Evolutionary conservation across 2,888 invertebrate genomes (phyloP), one percentile per base, ranked within the genome.

Genomic region (Hermaeophaga mercurialis): DNA sequence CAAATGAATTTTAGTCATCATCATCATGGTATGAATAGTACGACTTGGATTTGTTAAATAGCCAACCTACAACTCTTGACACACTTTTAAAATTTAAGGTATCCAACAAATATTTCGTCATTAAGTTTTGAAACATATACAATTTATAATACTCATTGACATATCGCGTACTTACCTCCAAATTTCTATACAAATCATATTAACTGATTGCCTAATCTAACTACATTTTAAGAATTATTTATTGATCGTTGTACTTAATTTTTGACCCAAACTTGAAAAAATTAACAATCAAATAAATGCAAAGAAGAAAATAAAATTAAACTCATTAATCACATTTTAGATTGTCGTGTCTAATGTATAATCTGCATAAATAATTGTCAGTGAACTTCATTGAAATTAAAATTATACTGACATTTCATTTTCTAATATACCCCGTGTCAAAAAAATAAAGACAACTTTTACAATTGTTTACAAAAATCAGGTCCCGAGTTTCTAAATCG

Each of bases 71-170:
- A 12, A 39, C 39, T 4, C 38, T 39, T 39, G 39, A 39, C 39
- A 39, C n/a, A 39, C 39, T 11, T 39, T 39, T 39, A 3, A 18
- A 39, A 19, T 39, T 39, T 8, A 19, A 39, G n/a, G 6, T 19
- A 39, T 19, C 19, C 15, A 39, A 19, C 39, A 22, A 39, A 39
- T 39, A 22, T 39, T 39, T 39, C 39, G 19, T 39, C 39, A 39
- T 12, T 8, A 8, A 15, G 3, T 39, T 39, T 39, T 39, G 39
- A 22, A 39, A 19, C 19, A 38, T 15, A 38, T 9, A 11, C 8
- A 15, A 15, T 38, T 38, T 38, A 38, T n/a, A 15, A 38, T 38
- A n/a, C 4, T 7, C 38, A 3, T 9, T 34, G 14, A 34, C 11
- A 8, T 22, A 22, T 22, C 4, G 22, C 7, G 7, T 22, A 22